Evolutionary conservation across 2,797 vertebrate genomes (phyloP), one percentile per base, ranked within the genome.

Genomic region (Danio tinwini): DNA sequence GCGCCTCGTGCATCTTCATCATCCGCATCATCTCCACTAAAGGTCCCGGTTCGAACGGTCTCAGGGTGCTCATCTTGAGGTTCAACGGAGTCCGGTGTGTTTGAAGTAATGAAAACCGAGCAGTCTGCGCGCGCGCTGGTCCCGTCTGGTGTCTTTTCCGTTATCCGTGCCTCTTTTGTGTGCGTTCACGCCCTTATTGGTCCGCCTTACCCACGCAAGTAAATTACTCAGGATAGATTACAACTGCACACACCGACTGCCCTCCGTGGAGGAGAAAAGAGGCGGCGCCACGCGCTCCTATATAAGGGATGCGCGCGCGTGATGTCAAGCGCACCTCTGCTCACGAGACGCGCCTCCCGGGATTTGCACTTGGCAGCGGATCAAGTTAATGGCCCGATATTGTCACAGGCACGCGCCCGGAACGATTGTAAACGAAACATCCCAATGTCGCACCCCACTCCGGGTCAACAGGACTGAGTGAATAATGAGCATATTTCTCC

Each of bases 251-350:
- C 88, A 76, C 85, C 69, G 82, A 85, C 88, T 68, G 86, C 85
- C 89, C 84, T 71, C 78, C 91, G 84, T 88, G 89, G 89, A 88
- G 85, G 88, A 83, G 88, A 67, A 68, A 80, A 73, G 42, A 85
- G 90, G 90, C 83, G 90, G 90, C 81, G 85, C 89, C 83, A 91
- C 84, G 84, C 87, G 89, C 88, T 85, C 45, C 76, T 76, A 77
- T 89, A 75, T 84, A 86, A 81, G n/a, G 40, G 40, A 12, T 59
- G 17, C 12, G 29, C 29, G 86, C 93, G 85, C 78, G 90, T 92
- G 94, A 95, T 93, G 93, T 93, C 93, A 98, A 95, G 90, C 90
- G 39, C 77, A 29, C 55, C 50, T 62, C 73, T 69, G 65, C 75
- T 63, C 40, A 76, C 61, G 73, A 77, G 78, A 83, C 84, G 44